Evolutionary conservation across 2,113 vertebrate genomes (phyloP).

Genomic region (Phaethon lepturus): DNA sequence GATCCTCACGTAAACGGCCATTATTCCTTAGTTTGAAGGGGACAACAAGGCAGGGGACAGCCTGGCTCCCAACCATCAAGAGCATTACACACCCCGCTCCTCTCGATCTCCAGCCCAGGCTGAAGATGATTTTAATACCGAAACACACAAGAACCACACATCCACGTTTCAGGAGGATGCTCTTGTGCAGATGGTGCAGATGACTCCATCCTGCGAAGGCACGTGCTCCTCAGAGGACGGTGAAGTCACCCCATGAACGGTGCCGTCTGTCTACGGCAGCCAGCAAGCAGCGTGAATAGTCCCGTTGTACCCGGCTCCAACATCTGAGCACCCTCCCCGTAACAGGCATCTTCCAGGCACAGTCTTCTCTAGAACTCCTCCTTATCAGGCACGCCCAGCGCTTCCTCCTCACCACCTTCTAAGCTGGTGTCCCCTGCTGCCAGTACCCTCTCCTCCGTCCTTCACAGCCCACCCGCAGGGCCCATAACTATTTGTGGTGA

Average conservation of each 20-base stretch:
- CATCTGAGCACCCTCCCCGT: not conserved
- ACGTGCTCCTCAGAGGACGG: not conserved
- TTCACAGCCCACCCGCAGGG: not conserved
- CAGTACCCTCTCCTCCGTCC: not conserved
- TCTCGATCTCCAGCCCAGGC: not conserved
- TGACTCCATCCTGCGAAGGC: not conserved
- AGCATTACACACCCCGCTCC: not conserved
- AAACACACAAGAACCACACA: not conserved
- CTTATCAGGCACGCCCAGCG: not conserved
- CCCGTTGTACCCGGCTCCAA: not conserved
- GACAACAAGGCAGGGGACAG: not conserved
- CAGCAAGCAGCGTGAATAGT: not conserved
- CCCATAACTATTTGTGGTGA: not conserved
- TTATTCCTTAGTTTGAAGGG: not conserved
- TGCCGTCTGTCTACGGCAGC: not conserved
- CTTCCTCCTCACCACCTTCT: not conserved
- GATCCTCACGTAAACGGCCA: not conserved
- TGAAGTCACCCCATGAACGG: slow-evolving; percentile 2
- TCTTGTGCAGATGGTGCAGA: not conserved
- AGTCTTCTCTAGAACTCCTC: not conserved
- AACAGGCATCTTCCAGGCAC: not conserved
- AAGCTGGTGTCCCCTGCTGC: not conserved
- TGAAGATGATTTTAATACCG: not conserved
- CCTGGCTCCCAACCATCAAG: not conserved
- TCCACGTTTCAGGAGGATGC: not conserved